A percentile compares a stretch with the other conserved stretches of the same genome.
These are phyloP conservation scores for Calameuta idolon DNA, from an alignment of 2,888 invertebrate genomes.

Conservation along the genomic window DNA sequence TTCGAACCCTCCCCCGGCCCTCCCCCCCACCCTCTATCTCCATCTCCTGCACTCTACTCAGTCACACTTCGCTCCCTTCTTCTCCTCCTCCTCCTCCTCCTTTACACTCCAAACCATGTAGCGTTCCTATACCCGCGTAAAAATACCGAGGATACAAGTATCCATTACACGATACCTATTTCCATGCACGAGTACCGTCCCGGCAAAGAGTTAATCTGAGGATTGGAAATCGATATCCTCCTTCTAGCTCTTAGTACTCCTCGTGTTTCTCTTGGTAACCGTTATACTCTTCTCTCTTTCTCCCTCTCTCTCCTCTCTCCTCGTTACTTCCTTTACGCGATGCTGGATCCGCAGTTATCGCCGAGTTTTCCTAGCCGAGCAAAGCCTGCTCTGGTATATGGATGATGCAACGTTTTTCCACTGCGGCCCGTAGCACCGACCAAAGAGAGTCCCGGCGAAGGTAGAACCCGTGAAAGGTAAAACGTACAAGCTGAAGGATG, in stretches of 20 bases:
- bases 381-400: conserved; percentile 3
- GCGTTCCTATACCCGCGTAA: neutral
- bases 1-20: neutral
- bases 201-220: conserved; percentile 35
- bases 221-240: conserved; percentile 41
- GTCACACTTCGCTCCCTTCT: neutral
- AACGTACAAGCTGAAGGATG: neutral
- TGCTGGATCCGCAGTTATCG: conserved; percentile 23
- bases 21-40: neutral
- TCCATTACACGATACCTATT: conserved; percentile 39
- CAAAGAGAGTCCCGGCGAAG: neutral
- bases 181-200: conserved; percentile 36
- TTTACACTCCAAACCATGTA: neutral
- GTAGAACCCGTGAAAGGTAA: neutral
- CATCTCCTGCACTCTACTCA: neutral
- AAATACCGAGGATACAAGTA: conserved; percentile 28
- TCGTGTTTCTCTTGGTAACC: neutral
- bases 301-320: neutral
- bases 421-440: neutral
- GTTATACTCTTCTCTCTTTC: conserved; percentile 7
- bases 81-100: neutral
- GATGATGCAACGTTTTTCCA: conserved; percentile 18
- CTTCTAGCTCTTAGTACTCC: conserved; percentile 15
- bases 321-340: conserved; percentile 14
- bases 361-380: conserved; percentile 8